These are phyloP conservation scores for Drosophila rubida DNA, from an alignment of 2,888 invertebrate species.

Conservation along the genomic window DNA sequence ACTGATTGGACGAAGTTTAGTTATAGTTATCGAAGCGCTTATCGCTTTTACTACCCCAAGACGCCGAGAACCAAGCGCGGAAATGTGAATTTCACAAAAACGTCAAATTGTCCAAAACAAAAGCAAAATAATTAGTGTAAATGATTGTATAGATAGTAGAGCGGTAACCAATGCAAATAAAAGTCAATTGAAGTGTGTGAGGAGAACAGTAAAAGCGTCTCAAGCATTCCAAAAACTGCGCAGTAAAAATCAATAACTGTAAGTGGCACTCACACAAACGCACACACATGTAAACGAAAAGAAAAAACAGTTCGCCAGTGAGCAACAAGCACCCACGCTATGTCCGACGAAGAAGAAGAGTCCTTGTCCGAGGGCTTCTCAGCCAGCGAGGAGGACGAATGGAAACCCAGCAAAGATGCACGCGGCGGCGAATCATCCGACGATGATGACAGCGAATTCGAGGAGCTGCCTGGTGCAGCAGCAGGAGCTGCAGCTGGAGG, in stretches of 20 bases:
- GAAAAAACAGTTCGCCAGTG: slow-evolving; percentile 48
- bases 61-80: slow-evolving; percentile 55
- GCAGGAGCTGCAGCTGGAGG: slow-evolving; percentile 29
- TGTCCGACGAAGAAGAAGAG: slow-evolving; percentile 83
- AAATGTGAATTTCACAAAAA: slow-evolving; percentile 69
- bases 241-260: slow-evolving; percentile 79
- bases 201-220: neutral
- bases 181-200: neutral
- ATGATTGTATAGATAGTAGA: neutral
- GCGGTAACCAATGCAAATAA: neutral
- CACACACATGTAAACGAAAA: slow-evolving; percentile 55
- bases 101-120: slow-evolving; percentile 41
- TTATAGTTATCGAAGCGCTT: slow-evolving; percentile 26
- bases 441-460: slow-evolving; percentile 83
- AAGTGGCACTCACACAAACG: slow-evolving; percentile 42
- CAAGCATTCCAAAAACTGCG: slow-evolving; percentile 59
- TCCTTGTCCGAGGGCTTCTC: slow-evolving; percentile 83
- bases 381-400: slow-evolving; percentile 85
- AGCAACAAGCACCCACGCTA: slow-evolving; percentile 82
- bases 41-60: slow-evolving; percentile 36
- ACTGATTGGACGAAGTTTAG: neutral
- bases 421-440: slow-evolving; percentile 83
- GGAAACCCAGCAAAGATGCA: slow-evolving; percentile 75
- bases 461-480: slow-evolving; percentile 54
- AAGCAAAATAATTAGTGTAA: neutral